phyloP scores from a whole-genome alignment of 2,113 vertebrate species.

The Labeo catla region DNA sequence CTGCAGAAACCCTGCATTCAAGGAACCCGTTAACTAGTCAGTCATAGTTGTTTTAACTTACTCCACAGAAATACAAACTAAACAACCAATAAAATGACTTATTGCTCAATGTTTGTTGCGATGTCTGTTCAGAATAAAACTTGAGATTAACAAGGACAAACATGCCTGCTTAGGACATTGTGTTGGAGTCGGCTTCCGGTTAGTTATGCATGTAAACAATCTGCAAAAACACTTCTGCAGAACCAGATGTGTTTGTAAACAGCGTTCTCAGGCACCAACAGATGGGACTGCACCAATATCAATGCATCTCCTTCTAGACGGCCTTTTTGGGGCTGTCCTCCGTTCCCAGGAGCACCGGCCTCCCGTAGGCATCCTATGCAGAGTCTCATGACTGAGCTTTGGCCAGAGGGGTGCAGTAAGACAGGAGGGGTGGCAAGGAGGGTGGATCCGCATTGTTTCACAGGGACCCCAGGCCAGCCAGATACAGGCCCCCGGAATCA shows the following conservation, averaged over 20 bases:
- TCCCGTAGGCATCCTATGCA: slow-evolving; percentile 29
- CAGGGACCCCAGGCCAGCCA: slow-evolving; percentile 47
- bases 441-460: slow-evolving; percentile 58
- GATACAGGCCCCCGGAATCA: slow-evolving; percentile 61
- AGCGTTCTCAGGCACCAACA: slow-evolving; percentile 42
- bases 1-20: background rate
- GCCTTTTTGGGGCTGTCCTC: background rate
- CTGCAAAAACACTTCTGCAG: background rate
- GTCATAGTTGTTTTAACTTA: background rate
- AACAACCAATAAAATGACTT: background rate
- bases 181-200: background rate
- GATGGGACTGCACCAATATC: slow-evolving; percentile 47
- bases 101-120: background rate
- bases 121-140: background rate
- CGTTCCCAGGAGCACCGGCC: slow-evolving; percentile 28
- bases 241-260: slow-evolving; percentile 49
- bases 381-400: slow-evolving; percentile 27
- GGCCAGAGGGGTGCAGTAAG: slow-evolving; percentile 35
- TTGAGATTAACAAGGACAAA: background rate
- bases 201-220: background rate
- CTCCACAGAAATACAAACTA: background rate
- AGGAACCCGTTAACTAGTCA: background rate
- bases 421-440: slow-evolving; percentile 47
- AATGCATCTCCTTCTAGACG: background rate
- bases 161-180: background rate